Evolutionary conservation across 2,888 invertebrate species (phyloP), one percentile per base, ranked within the genome.

Genomic region (Drosophila koepferae): DNA sequence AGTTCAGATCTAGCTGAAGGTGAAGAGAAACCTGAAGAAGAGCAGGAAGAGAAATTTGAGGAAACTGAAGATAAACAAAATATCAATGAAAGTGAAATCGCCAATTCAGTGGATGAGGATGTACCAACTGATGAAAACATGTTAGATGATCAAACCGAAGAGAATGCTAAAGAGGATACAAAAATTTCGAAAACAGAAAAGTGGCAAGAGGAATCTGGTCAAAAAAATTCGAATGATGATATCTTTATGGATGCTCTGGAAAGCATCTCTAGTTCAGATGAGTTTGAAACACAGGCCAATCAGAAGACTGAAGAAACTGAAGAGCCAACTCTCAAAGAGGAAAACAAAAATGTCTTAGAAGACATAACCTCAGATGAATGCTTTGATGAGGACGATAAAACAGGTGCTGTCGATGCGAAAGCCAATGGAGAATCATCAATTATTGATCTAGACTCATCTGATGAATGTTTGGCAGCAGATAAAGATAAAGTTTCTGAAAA

Each of bases 231-330:
- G 1, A 56, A 56, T 38, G 84, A 89, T 53, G 84, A 89, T 8
- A 56, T 70, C 2, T 83, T 84, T 49, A n/a, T 80, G 72, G 84
- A 85, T 68, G 84, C 89, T 5, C 53, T 85, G 58, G 84, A 85
- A 18, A 76, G 5, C n/a, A 83, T 85, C 41, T 83, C 89, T 2
- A 89, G 87, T 23, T 43, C 81, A 0, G 84, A 86, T 55, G 87
- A 84, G 14, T 78, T 89, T 20, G 89, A 77, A 34, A 36, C 55
- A 36, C 10, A 23, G 20, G 2, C 28, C 40, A 34, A 20, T 3
- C 8, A 44, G 10, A 41, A 44, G 41, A 6, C 7, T 28, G 59
- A 43, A 38, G 40, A 61, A 8, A 7, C n/a, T 7, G 8, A 51
- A 1, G 8, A 44, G 38, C 10, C 28, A 12, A 31, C 12, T 46